These are phyloP conservation scores for Gallinago undulata DNA, from an alignment of 2,113 vertebrate genomes.

Conservation along the genomic window DNA sequence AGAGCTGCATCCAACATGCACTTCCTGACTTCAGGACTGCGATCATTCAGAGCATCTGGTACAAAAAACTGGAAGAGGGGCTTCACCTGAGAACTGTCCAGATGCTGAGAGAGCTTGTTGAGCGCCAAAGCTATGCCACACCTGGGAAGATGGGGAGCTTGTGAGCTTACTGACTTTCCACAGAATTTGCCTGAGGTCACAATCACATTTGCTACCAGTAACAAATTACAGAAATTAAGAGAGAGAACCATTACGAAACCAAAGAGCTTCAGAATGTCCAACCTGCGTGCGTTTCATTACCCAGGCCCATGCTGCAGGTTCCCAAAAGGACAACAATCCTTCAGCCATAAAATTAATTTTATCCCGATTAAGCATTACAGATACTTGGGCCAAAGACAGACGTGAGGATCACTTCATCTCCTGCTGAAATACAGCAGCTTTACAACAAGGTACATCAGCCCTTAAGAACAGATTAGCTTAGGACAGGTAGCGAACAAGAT, in stretches of 20 bases:
- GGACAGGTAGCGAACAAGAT: not conserved
- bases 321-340: not conserved
- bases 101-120: slow-evolving; percentile 91
- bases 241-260: not conserved
- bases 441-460: not conserved
- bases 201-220: not conserved
- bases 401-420: not conserved
- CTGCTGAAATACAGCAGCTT: not conserved
- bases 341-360: not conserved
- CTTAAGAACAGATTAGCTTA: not conserved
- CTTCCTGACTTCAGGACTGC: slow-evolving; percentile 90
- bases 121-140: slow-evolving; percentile 94
- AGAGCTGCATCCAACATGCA: slow-evolving; percentile 97
- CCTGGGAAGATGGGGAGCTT: slow-evolving; percentile 63
- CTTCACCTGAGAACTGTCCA: slow-evolving; percentile 91
- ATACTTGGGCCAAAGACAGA: not conserved
- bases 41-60: slow-evolving; percentile 95
- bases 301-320: not conserved
- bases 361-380: not conserved
- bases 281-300: not conserved
- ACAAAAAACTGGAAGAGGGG: slow-evolving; percentile 97
- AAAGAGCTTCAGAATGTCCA: not conserved
- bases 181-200: not conserved
- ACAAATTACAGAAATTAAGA: not conserved
- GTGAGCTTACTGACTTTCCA: not conserved